A percentile compares a stretch with the other conserved stretches of the same genome.
These are phyloP conservation scores for Gorilla gorilla DNA, from an alignment of 2,113 vertebrate species.

Conservation along the genomic window DNA sequence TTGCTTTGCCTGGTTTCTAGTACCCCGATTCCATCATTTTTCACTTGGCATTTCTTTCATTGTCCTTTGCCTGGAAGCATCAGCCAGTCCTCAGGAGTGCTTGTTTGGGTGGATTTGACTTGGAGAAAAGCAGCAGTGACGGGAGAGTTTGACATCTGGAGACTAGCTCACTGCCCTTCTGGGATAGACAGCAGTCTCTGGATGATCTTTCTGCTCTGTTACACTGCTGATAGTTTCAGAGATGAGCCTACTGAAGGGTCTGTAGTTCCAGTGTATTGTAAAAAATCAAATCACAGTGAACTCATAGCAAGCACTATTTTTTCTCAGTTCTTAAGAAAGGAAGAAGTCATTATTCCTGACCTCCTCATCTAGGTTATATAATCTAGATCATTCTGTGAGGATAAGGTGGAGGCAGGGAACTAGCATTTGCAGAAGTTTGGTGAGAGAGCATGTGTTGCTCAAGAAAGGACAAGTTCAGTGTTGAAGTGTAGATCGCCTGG, in stretches of 20 bases:
- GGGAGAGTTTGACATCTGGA: neutral
- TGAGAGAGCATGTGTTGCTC: neutral
- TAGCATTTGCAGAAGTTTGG: neutral
- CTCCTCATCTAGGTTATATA: neutral
- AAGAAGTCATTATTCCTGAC: neutral
- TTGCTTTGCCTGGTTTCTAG: neutral
- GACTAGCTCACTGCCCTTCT: neutral
- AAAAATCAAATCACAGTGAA: neutral
- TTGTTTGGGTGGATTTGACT: neutral
- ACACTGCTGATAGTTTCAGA: neutral
- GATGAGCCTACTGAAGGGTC: neutral
- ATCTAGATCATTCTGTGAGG: neutral
- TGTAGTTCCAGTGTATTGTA: neutral
- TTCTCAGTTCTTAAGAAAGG: neutral
- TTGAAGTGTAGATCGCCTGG: neutral
- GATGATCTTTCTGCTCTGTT: neutral
- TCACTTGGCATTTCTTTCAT: neutral
- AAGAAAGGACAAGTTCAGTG: neutral
- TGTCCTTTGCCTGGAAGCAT: neutral
- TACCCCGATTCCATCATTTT: neutral
- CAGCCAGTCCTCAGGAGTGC: neutral
- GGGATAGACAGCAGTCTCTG: neutral
- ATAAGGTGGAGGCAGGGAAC: neutral
- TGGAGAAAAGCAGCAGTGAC: neutral
- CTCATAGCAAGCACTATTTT: neutral